These are phyloP conservation scores for Caenorhabditis brenneri DNA, from an alignment of 1,140 invertebrate genomes.

Conservation along the genomic window DNA sequence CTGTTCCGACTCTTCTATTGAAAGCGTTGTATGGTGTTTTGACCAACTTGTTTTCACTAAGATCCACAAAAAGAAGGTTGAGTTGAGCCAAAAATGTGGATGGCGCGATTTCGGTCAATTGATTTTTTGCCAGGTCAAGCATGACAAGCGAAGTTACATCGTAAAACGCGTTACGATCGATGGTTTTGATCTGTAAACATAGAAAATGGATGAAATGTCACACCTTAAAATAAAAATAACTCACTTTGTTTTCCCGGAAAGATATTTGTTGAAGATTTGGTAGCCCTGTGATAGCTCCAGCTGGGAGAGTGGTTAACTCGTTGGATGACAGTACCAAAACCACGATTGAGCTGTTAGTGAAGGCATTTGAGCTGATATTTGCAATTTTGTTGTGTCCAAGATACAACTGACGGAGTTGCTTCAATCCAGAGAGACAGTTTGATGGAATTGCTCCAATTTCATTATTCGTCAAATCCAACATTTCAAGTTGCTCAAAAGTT, in stretches of 20 bases:
- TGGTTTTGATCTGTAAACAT: constrained; percentile 60
- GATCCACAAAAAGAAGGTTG: constrained; percentile 66
- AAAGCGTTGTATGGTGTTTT: constrained; percentile 68
- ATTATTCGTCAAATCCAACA: constrained; percentile 68
- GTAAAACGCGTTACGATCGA: constrained; percentile 67
- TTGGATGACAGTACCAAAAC: constrained; percentile 65
- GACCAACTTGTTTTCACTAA: constrained; percentile 64
- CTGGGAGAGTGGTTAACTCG: constrained; percentile 56
- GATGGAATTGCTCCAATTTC: constrained; percentile 54
- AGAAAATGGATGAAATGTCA: background rate
- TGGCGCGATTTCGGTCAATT: constrained; percentile 66
- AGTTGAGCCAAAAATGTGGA: constrained; percentile 66
- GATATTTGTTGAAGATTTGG: constrained; percentile 65
- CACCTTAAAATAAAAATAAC: background rate
- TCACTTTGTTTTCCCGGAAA: constrained; percentile 67
- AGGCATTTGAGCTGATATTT: constrained; percentile 60
- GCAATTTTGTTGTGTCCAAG: constrained; percentile 63
- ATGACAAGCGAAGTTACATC: constrained; percentile 63
- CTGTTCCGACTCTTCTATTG: constrained; percentile 67
- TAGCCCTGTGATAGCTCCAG: constrained; percentile 59
- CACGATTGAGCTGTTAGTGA: constrained; percentile 65
- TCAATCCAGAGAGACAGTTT: constrained; percentile 63
- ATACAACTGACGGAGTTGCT: constrained; percentile 64
- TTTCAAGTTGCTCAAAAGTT: constrained; percentile 68
- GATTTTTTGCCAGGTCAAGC: constrained; percentile 67